Evolutionary conservation across 2,888 invertebrate genomes (phyloP).

Genomic region (Apodemia mormo): DNA sequence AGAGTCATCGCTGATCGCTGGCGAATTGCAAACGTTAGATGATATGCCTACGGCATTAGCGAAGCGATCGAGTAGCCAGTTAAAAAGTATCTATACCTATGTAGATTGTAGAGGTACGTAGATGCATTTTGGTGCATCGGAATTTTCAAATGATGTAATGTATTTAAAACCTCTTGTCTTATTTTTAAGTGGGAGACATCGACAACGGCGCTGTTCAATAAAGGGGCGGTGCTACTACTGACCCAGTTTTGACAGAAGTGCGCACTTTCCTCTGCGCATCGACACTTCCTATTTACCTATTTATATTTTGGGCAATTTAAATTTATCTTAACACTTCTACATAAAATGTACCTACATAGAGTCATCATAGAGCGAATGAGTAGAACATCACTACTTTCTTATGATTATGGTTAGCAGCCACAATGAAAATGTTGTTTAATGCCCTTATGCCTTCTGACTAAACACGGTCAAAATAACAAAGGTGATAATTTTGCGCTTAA

Average conservation of each 20-base stretch:
- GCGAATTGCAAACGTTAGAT: too few species aligned
- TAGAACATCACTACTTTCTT: neutral
- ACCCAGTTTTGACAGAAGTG: constrained; percentile 77
- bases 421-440: too few species aligned
- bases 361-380: neutral
- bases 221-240: constrained; percentile 80
- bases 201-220: constrained; percentile 66
- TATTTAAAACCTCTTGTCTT: constrained; percentile 54
- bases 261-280: constrained; percentile 77
- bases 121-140: neutral
- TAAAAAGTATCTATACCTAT: too few species aligned
- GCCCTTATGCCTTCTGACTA: too few species aligned
- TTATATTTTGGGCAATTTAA: constrained; percentile 58
- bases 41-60: too few species aligned
- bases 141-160: constrained; percentile 29
- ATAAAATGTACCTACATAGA: neutral
- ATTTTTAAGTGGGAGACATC: constrained; percentile 46
- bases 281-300: constrained; percentile 68
- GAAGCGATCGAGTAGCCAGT: too few species aligned
- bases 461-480: too few species aligned
- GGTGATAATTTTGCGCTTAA: too few species aligned
- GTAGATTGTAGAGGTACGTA: too few species aligned
- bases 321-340: constrained; percentile 37
- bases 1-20: too few species aligned
- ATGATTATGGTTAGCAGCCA: neutral